Evolutionary conservation across 2,888 invertebrate genomes (phyloP).

Genomic region (Cosmia pyralina): DNA sequence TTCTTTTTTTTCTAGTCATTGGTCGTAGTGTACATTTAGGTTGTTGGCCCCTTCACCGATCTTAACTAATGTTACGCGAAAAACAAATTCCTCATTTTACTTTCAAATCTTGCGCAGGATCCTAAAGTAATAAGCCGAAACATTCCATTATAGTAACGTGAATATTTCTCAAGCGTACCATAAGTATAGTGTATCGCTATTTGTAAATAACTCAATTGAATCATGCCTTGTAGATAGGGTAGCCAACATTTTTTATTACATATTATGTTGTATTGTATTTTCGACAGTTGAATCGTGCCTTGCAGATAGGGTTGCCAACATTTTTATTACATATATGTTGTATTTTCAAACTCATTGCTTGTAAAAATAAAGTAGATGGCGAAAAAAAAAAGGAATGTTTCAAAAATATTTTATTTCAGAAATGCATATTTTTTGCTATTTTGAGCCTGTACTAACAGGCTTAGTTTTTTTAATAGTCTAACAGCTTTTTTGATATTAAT

Average conservation of each 20-base stretch:
- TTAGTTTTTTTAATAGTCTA: background rate
- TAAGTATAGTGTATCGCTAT: constrained; percentile 9
- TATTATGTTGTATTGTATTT: background rate
- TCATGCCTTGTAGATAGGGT: constrained; percentile 2
- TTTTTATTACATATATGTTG: no score
- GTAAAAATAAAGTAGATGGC: background rate
- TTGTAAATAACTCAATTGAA: constrained; percentile 29
- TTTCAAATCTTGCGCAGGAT: constrained; percentile 12
- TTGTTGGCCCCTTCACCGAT: constrained; percentile 1
- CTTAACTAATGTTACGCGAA: constrained; percentile 1
- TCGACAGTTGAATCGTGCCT: constrained; percentile 16
- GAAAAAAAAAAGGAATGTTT: background rate
- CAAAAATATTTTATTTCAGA: background rate
- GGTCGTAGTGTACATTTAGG: no score
- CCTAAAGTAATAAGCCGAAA: constrained; percentile 1
- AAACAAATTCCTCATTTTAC: constrained; percentile 8
- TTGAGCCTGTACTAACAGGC: background rate
- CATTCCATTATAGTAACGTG: constrained; percentile 27
- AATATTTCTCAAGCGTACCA: constrained; percentile 17
- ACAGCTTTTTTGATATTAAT: background rate
- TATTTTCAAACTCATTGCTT: background rate
- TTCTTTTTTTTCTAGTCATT: no score
- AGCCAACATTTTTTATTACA: background rate
- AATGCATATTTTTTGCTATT: background rate
- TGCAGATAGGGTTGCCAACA: background rate